Evolutionary conservation across 37 sponge, comb jelly and placozoan genomes (phyloP).

Genomic region (Axinella damicornis): DNA sequence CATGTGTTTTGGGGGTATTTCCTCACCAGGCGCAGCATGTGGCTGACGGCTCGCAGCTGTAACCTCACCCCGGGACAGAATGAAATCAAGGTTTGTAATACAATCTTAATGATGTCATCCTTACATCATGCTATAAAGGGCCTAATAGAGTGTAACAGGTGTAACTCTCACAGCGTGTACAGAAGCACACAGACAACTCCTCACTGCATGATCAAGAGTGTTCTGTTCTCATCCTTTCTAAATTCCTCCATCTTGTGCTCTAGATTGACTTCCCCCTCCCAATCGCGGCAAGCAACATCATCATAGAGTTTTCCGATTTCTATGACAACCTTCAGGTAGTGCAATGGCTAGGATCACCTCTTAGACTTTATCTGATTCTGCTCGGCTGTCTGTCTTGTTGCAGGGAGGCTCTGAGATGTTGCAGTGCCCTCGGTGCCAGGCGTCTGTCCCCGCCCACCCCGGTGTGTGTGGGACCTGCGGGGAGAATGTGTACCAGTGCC

Average conservation of each 20-base stretch:
- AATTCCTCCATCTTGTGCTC: background rate
- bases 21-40: constrained; percentile 54
- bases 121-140: no score
- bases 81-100: constrained; percentile 86
- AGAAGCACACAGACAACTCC: no score
- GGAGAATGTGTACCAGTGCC: constrained; percentile 97
- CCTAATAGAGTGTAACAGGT: no score
- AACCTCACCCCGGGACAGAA: constrained; percentile 78
- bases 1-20: background rate
- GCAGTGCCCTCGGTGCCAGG: constrained; percentile 97
- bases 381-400: constrained; percentile 16
- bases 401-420: constrained; percentile 85
- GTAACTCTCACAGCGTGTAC: no score
- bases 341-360: no score
- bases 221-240: background rate
- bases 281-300: constrained; percentile 85
- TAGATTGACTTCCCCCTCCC: constrained; percentile 91
- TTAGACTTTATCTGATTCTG: background rate
- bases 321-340: constrained; percentile 93
- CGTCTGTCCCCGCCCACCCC: constrained; percentile 88
- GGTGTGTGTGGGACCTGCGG: constrained; percentile 94
- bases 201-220: no score
- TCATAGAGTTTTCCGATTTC: constrained; percentile 92
- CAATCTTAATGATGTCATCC: no score
- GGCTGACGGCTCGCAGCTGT: constrained; percentile 77